phyloP scores from a whole-genome alignment of 2,113 vertebrate species.

The Archilochus colubris region DNA sequence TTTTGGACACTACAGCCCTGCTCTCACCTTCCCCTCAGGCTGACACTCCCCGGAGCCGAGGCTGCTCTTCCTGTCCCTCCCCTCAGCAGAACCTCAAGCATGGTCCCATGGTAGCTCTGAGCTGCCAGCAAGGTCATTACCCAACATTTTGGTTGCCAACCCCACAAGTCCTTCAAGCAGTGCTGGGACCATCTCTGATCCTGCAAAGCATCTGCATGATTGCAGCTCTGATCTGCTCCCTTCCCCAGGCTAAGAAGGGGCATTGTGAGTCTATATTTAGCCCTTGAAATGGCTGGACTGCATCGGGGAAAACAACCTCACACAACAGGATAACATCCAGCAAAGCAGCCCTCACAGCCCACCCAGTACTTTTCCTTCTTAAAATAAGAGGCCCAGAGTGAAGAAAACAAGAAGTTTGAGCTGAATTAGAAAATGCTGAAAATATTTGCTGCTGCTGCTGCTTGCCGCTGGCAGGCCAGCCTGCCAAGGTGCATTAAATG shows the following conservation, averaged over 20 bases:
- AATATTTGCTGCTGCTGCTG: background rate
- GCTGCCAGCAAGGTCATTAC: background rate
- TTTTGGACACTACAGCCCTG: background rate
- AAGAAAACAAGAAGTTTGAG: conserved; percentile 1
- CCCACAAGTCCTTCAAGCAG: background rate
- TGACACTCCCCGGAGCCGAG: fast-evolving
- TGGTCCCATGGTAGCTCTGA: background rate
- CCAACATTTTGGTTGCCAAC: background rate
- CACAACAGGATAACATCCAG: background rate
- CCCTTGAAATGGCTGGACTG: background rate
- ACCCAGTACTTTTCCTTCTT: background rate
- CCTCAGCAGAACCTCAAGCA: fast-evolving
- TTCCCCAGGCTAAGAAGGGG: background rate
- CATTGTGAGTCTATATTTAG: background rate
- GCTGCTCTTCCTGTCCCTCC: background rate
- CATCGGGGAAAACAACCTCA: background rate
- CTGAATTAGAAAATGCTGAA: background rate
- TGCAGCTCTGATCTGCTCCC: background rate
- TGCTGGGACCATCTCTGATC: background rate
- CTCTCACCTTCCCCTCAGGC: background rate
- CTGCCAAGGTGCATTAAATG: background rate
- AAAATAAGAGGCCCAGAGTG: background rate
- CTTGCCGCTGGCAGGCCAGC: background rate
- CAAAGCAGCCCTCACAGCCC: background rate
- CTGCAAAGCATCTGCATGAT: background rate